Conservation (phyloP, 2,797 vertebrate species). For the Champsocephalus gunnari region DNA sequence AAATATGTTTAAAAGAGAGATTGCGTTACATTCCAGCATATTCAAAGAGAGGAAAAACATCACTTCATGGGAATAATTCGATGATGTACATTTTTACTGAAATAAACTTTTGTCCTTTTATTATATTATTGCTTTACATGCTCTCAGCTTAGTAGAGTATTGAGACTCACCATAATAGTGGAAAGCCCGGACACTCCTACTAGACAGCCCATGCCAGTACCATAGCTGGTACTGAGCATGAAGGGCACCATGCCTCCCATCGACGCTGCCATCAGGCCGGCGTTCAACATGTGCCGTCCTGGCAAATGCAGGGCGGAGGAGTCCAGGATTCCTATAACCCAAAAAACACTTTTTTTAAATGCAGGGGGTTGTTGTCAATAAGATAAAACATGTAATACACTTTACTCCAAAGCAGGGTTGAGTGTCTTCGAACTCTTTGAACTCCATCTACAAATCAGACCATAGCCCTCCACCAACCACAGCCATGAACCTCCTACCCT, state of each 20-base stretch:
- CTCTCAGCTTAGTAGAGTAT: not conserved
- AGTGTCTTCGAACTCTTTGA: slow-evolving; percentile 37
- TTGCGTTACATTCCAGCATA: not conserved
- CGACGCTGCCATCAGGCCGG: slow-evolving; percentile 80
- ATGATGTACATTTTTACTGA: not conserved
- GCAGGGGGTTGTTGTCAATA: not conserved
- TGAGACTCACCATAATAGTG: slow-evolving; percentile 80
- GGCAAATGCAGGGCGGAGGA: slow-evolving; percentile 81
- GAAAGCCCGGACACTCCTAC: slow-evolving; percentile 84
- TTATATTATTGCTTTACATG: not conserved
- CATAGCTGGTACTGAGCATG: slow-evolving; percentile 81
- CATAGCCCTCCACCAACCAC: slow-evolving; percentile 28
- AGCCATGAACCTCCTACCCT: slow-evolving; percentile 27
- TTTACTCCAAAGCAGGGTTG: slow-evolving; percentile 22
- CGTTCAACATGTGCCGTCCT: slow-evolving; percentile 83
- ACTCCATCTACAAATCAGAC: slow-evolving; percentile 49
- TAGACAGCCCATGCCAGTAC: slow-evolving; percentile 80
- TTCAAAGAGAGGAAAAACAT: not conserved
- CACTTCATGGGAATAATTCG: not conserved
- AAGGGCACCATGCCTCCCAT: slow-evolving; percentile 78
- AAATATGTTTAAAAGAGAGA: not conserved
- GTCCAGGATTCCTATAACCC: slow-evolving; percentile 75
- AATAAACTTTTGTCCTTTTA: not conserved
- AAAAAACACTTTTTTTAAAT: not conserved
- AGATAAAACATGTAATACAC: slow-evolving; percentile 35